Base-by-base conservation (phyloP, 2,113 vertebrate genomes). In the Phaethornis superciliosus region DNA sequence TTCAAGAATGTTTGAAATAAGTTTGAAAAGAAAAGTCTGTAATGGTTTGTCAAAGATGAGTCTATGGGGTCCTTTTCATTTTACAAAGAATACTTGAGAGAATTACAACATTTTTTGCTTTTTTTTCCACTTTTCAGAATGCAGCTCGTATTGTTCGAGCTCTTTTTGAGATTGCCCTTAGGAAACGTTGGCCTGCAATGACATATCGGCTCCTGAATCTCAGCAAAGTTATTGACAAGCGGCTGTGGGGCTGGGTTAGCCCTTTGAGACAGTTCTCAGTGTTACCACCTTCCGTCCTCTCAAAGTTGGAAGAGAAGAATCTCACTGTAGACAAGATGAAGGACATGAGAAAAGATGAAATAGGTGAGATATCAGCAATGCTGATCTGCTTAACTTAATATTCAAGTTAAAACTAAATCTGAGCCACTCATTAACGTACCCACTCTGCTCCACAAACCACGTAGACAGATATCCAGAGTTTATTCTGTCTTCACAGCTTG, bases 321-420 rank as follows among this genome's bases (percentile, higher is more conserved):
- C 98, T 99, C 49, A 98, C 98, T 23, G 85, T 99, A 91, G 99
- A 99, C 98, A 99, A 99, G 81, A 98, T 99, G 60, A 99, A 99
- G 97, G 99, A 99, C 92, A 99, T 99, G 99, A 98, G 98, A 91
- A 99, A 99, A 97, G 99, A 99, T 89, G 99, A 99, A 97, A 99
- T 99, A 81, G 99, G 99, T 99, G 98, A 98, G 98, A 95, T 93
- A 33, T 30, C 84, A 89, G 27, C 37, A 37, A 63, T 54, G 46
- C 32, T 72, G 37, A 12, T 89, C 40, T 42, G 17, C 62, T 81
- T 88, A 51, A 47, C 59, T n/a, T 52, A 52, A 33, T 55, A 75
- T 49, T 56, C 70, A 54, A 81, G 12, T 54, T 58, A 52, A 54
- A 72, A 20, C 30, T 54, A 40, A 54, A 60, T 62, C 75, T 60